Conservation (phyloP, 2,888 invertebrate genomes). For the Apodemia hepburni region DNA sequence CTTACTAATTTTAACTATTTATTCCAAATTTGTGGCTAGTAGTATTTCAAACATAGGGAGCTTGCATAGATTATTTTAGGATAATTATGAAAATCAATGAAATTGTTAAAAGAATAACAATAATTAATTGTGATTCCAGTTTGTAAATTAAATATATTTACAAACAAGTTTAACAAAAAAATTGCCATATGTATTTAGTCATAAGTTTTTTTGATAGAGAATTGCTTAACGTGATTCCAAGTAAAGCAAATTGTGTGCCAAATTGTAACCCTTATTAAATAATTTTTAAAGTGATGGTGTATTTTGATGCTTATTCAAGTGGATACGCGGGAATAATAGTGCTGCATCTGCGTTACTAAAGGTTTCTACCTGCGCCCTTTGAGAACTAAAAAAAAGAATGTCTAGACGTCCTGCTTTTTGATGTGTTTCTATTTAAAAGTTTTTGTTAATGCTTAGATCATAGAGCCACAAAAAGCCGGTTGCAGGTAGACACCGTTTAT, state of each 20-base stretch:
- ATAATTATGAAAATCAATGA: neutral
- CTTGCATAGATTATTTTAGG: conserved; percentile 14
- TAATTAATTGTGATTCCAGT: conserved; percentile 9
- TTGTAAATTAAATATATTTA: conserved; percentile 20
- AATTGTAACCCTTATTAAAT: conserved; percentile 33
- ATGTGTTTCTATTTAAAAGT: conserved; percentile 67
- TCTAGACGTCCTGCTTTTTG: conserved; percentile 75
- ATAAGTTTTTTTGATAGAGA: conserved; percentile 23
- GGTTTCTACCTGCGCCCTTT: conserved; percentile 66
- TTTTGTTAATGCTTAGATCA: conserved; percentile 64
- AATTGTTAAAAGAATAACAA: neutral
- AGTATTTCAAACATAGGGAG: conserved; percentile 12
- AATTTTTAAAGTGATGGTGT: conserved; percentile 34
- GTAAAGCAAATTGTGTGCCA: conserved; percentile 33
- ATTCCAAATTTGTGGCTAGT: conserved; percentile 10
- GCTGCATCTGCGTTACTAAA: conserved; percentile 39
- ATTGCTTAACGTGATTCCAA: conserved; percentile 13
- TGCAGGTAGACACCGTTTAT: conserved; percentile 60
- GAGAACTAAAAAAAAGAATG: conserved; percentile 59
- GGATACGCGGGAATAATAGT: conserved; percentile 23
- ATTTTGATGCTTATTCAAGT: conserved; percentile 28
- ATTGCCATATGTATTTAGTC: conserved; percentile 25
- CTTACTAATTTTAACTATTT: conserved; percentile 14
- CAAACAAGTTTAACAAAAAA: conserved; percentile 27
- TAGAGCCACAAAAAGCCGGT: conserved; percentile 56